Conservation (phyloP, 1,140 invertebrate species). For the Papilio polytes region DNA sequence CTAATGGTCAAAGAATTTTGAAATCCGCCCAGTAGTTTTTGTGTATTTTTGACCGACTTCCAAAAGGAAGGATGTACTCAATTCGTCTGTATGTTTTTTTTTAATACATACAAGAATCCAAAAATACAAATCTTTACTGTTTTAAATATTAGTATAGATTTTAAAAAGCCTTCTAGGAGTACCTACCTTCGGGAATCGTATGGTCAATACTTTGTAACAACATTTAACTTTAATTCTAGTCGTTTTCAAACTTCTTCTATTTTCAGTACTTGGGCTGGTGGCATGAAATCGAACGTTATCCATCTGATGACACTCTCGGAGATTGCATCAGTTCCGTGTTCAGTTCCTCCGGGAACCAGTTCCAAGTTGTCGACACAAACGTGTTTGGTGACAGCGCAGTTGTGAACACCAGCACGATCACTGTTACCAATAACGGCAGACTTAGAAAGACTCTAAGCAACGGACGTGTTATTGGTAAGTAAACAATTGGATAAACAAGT, state of each 20-base stretch:
- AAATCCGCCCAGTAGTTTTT: too few relatives aligned
- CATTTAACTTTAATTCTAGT: neutral
- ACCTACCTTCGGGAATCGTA: too few relatives aligned
- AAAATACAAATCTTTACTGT: too few relatives aligned
- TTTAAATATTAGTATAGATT: too few relatives aligned
- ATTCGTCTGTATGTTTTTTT: too few relatives aligned
- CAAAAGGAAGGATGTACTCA: too few relatives aligned
- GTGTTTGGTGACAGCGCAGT: slow-evolving; percentile 52
- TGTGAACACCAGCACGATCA: slow-evolving; percentile 53
- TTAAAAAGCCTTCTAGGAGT: too few relatives aligned
- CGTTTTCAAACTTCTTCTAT: slow-evolving; percentile 6
- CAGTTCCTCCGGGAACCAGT: slow-evolving; percentile 45
- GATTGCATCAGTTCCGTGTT: slow-evolving; percentile 63
- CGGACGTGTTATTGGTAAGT: slow-evolving; percentile 58
- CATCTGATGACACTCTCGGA: slow-evolving; percentile 50
- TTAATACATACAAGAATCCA: too few relatives aligned
- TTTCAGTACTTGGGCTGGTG: slow-evolving; percentile 71
- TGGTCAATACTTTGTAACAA: too few relatives aligned
- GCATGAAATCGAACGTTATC: slow-evolving; percentile 71
- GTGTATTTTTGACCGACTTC: too few relatives aligned
- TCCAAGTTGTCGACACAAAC: slow-evolving; percentile 57
- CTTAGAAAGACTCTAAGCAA: slow-evolving; percentile 56
- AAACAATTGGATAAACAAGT: neutral
- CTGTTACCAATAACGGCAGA: slow-evolving; percentile 55
- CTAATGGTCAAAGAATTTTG: too few relatives aligned